Base-by-base conservation (phyloP, 2,888 invertebrate genomes). In the Athalia rosae region DNA sequence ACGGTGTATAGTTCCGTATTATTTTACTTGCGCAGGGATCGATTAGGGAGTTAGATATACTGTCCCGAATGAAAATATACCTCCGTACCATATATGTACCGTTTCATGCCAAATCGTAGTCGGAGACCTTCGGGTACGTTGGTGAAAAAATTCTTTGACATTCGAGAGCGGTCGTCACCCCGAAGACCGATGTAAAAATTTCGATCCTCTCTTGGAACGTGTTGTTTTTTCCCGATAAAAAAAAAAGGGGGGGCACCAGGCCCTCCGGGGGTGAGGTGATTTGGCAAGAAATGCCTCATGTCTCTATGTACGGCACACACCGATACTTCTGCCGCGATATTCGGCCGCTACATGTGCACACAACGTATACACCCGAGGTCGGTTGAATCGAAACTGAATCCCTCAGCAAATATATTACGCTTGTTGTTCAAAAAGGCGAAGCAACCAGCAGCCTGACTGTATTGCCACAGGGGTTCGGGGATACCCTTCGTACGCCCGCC, bases 21-120 rank as follows among this genome's bases (percentile, higher is more conserved):
- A 9, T 71, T 71, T 71, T 58, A 71, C 71, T 5, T 41, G 15
- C 48, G 50, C n/a, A 43, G 11, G 8, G 50, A 71, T 56, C 56
- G 69, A 69, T 69, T 56, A 69, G 69, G 56, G 28, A 0, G 1
- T 28, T 2, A 28, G 28, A 28, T 28, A 28, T 28, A 28, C 28
- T 28, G 28, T 28, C 28, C 28, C 53, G 53, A 11, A 4, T 7
- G 53, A 53, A 7, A 7, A 53, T 9, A 9, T 53, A 53, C 53
- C n/a, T 9, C n/a, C n/a, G n/a, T n/a, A n/a, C n/a, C n/a, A 11
- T 53, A 7, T 53, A 53, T n/a, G 7, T 11, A n/a, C 9, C 53
- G 0, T 53, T 53, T 53, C n/a, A n/a, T 11, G n/a, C 6, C 5
- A n/a, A 6, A 28, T 28, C 28, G n/a, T n/a, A 28, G 1, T 28